Base-by-base conservation (phyloP, 2,888 invertebrate species). In the Coelopa pilipes region DNA sequence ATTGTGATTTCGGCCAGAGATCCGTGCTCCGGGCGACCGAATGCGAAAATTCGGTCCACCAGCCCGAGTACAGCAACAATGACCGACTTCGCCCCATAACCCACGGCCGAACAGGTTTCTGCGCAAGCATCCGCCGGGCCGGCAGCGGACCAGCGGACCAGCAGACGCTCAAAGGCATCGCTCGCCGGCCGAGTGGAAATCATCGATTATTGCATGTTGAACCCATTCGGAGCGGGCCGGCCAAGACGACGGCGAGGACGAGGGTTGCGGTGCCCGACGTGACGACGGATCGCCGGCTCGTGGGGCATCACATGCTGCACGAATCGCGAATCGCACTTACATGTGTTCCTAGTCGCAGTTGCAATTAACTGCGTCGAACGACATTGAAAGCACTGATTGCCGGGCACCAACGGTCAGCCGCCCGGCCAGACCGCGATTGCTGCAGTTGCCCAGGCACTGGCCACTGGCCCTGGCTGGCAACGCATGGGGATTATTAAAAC, bases 401-500 rank as follows among this genome's bases (percentile, higher is more conserved):
- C 53, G 67, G 55, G 7, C 17, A 69, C 46, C 34, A 46, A 55
- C 45, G 21, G 19, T 21, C 34, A 19, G 46, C 17, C 21, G 55
- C 24, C 50, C 1, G 55, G 53, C 53, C 69, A n/a, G 34, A 34
- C 34, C 34, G 34, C 34, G 34, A 34, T 7, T 34, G 4, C 2
- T 34, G 34, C 34, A n/a, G 34, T 34, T 34, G 34, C 34, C 34
- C n/a, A n/a, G n/a, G n/a, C n/a, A n/a, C n/a, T n/a, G n/a, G 34
- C 57, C 17, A 55, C 17, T 45, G 46, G 55, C 45, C 12, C 13
- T 13, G 57, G 57, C 11, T 69, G 45, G 57, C 24, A 34, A 17
- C 53, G 55, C 24, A 34, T 53, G 45, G 69, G 57, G 57, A 57
- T 57, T 69, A 69, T 69, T 69, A 69, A 69, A 57, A 10, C 69